Evolutionary conservation across 2,797 vertebrate species (phyloP), one percentile per base, ranked within the genome.

Genomic region (Myoxocephalus aenaeus): DNA sequence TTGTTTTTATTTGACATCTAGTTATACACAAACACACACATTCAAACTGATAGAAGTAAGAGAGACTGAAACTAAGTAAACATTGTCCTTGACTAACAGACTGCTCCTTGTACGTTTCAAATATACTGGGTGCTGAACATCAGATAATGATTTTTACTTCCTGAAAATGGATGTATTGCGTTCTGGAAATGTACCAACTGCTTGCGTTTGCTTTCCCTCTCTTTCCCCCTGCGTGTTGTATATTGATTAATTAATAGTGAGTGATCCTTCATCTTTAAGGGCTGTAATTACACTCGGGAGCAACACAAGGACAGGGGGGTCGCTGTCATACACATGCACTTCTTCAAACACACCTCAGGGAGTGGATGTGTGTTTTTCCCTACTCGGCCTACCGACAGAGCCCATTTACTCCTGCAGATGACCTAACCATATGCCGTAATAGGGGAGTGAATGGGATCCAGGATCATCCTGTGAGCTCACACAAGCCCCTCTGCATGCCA

Each of bases 241-340:
- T 89, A 93, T 93, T 94, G 93, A 95, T 94, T 93, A 91, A 93
- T 94, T 94, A 93, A 94, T 90, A 87, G 88, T 77, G 81, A 92
- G 91, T 77, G 75, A 93, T 93, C 92, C 86, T 90, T 94, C 94
- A 93, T 93, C 91, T 92, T 94, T 92, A 93, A 93, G 85, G 85
- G 79, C 85, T 89, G 86, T 93, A 93, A 93, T 92, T 93, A 93
- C 92, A 90, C 88, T 56, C 5, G 80, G 87, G 92, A 92, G 75
- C 50, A 32, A 58, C 17, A 65, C 90, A 93, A 93, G 92, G 93
- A 92, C 89, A 85, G 70, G 65, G 65, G 84, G 92, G 89, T 85
- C 76, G 44, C 74, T 77, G 77, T 78, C 72, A 63, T 77, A 81
- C 63, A 74, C 63, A 73, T 75, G 80, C 83, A 86, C 76, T 90